Evolutionary conservation across 1,140 invertebrate species (phyloP).

Genomic region (Dinothrombium tinctorium): DNA sequence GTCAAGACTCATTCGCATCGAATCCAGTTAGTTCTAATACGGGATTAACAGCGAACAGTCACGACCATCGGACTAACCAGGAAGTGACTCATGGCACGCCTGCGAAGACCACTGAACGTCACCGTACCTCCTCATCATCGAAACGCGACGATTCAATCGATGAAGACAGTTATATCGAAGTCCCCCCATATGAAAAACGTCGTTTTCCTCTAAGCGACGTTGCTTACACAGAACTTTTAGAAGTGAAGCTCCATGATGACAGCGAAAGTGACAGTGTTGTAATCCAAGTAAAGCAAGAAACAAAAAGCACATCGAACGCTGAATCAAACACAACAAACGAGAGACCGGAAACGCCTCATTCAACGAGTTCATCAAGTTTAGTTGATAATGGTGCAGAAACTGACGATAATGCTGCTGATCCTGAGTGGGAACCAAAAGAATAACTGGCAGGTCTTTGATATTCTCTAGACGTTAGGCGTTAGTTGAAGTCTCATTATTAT

Average conservation of each 20-base stretch:
- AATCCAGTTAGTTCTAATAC: neutral
- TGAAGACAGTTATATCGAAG: constrained; percentile 10
- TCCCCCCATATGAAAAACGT: constrained; percentile 40
- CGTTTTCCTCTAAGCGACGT: constrained; percentile 45
- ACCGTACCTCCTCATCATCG: constrained; percentile 9
- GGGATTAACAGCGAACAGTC: too few species aligned
- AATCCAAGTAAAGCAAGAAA: too few species aligned
- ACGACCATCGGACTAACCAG: constrained; percentile 18
- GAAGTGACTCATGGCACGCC: neutral
- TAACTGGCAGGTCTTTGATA: too few species aligned
- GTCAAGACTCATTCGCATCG: neutral
- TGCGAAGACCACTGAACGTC: constrained; percentile 4
- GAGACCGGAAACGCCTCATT: too few species aligned
- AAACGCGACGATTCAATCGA: constrained; percentile 8
- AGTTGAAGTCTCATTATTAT: too few species aligned
- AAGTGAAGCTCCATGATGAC: neutral
- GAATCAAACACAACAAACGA: too few species aligned
- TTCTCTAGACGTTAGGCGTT: too few species aligned
- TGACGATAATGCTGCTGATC: too few species aligned
- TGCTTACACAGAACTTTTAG: constrained; percentile 27
- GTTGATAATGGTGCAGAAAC: too few species aligned
- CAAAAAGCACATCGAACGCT: too few species aligned
- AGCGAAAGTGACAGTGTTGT: neutral
- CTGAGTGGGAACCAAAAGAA: too few species aligned
- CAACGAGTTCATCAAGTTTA: too few species aligned